Percentiles rank a stretch among this genome's conserved stretches.
Evolutionary conservation across 2,888 invertebrate genomes (phyloP).

Genomic region (Rhamphomyia laevipes): DNA sequence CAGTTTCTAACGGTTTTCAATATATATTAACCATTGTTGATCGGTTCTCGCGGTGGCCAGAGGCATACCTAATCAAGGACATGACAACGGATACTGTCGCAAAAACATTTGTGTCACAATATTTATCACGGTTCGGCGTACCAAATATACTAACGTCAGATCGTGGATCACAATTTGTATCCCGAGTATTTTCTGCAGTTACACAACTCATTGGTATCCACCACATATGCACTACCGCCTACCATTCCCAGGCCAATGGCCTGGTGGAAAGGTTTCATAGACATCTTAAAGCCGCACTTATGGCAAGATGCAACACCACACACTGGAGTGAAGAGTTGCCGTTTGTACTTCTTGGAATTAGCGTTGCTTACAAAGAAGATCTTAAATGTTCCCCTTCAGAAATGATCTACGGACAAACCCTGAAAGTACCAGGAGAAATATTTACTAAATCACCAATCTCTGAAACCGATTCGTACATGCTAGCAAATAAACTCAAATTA

Average conservation of each 20-base stretch:
- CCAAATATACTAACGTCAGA: background rate
- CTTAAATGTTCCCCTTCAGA: slow-evolving; percentile 6
- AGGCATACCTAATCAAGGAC: background rate
- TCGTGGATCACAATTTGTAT: slow-evolving; percentile 6
- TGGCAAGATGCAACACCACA: background rate
- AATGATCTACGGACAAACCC: background rate
- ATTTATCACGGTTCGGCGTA: slow-evolving; percentile 1
- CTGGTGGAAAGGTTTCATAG: slow-evolving; percentile 8
- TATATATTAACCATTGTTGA: slow-evolving; percentile 4
- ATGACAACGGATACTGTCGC: slow-evolving; percentile 5
- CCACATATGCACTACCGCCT: slow-evolving; percentile 2
- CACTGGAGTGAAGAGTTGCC: slow-evolving; percentile 9
- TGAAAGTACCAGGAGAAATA: background rate
- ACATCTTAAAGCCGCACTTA: slow-evolving; percentile 4
- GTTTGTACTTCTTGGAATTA: slow-evolving; percentile 8
- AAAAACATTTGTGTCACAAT: slow-evolving; percentile 1
- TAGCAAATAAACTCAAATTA: background rate
- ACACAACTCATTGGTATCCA: background rate
- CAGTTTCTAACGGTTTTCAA: background rate
- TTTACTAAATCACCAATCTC: background rate
- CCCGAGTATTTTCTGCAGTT: slow-evolving; percentile 1
- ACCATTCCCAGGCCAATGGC: slow-evolving; percentile 6
- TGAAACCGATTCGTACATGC: background rate
- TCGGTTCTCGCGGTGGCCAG: slow-evolving; percentile 5
- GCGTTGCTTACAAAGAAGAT: slow-evolving; percentile 6